phyloP scores from a whole-genome alignment of 2,888 invertebrate genomes.

The Smittia aterrima region DNA sequence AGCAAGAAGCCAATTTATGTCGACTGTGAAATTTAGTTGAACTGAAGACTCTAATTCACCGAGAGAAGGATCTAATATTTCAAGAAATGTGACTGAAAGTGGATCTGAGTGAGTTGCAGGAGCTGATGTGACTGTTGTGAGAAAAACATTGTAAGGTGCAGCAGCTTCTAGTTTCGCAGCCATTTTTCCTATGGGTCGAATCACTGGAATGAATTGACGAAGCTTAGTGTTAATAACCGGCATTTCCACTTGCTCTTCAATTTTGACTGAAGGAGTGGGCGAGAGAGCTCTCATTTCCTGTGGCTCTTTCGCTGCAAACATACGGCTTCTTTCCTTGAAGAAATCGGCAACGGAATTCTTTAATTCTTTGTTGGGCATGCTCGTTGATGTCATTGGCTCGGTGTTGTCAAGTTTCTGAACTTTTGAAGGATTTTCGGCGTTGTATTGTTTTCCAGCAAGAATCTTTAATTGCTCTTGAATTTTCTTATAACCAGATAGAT shows the following conservation, averaged over 20 bases:
- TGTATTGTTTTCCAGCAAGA: too few species aligned
- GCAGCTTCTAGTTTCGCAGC: slow-evolving; percentile 64
- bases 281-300: too few species aligned
- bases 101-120: slow-evolving; percentile 63
- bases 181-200: slow-evolving; percentile 62
- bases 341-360: too few species aligned
- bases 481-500: slow-evolving; percentile 55
- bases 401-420: too few species aligned
- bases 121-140: slow-evolving; percentile 67
- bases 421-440: too few species aligned
- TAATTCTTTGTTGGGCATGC: too few species aligned
- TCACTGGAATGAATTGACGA: slow-evolving; percentile 56
- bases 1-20: slow-evolving; percentile 82
- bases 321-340: too few species aligned
- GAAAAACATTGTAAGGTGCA: slow-evolving; percentile 73
- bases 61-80: slow-evolving; percentile 74
- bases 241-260: slow-evolving; percentile 50
- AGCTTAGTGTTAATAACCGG: too few species aligned
- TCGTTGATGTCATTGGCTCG: too few species aligned
- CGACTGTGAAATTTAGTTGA: slow-evolving; percentile 94
- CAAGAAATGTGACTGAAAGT: slow-evolving; percentile 66
- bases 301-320: too few species aligned
- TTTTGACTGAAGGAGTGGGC: too few species aligned
- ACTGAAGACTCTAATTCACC: slow-evolving; percentile 71
- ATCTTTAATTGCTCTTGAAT: slow-evolving; percentile 58